Base-by-base conservation (phyloP, 2,888 invertebrate species). In the Halictus ligatus region DNA sequence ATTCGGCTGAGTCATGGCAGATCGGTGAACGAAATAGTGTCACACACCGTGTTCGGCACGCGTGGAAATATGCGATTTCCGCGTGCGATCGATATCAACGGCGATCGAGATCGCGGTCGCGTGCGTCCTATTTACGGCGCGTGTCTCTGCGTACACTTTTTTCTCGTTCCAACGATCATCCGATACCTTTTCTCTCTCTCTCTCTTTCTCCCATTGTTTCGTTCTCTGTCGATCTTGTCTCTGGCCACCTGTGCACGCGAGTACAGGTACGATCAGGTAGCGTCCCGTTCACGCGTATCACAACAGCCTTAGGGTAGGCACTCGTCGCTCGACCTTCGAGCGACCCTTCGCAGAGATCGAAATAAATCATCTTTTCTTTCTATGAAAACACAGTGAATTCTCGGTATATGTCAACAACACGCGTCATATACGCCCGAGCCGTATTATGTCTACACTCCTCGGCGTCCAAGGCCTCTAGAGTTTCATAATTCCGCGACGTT, bases 261-360 rank as follows among this genome's bases (percentile, higher is more conserved):
- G 35, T n/a, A 58, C 58, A 72, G 58, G 6, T 78, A 83, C 12
- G 21, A 18, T 85, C 83, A 18, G 50, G n/a, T 64, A 77, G 40
- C 60, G 75, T 77, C 75, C 72, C 18, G 67, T 72, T 29, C 13
- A 18, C 48, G 48, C 46, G 73, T 40, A 13, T 69, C 54, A 77
- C 18, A 60, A 78, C 73, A 85, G 78, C 75, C 64, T 46, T 79
- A 77, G 29, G 76, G 72, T 82, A 80, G 75, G 73, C 76, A 75
- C 29, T 73, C 3, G 29, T 18, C 48, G 69, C 58, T 64, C 72
- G 74, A 29, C 54, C 7, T 48, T 18, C 78, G 75, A 75, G 54
- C 54, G 10, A 21, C 21, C 21, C 1, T 54, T 21, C 8, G 54
- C 54, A 21, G 54, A 54, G 54, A 54, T 54, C 54, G 54, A 54